Conservation (phyloP, 37 sponge, comb jelly and placozoan species). For the Halichondria panicea region DNA sequence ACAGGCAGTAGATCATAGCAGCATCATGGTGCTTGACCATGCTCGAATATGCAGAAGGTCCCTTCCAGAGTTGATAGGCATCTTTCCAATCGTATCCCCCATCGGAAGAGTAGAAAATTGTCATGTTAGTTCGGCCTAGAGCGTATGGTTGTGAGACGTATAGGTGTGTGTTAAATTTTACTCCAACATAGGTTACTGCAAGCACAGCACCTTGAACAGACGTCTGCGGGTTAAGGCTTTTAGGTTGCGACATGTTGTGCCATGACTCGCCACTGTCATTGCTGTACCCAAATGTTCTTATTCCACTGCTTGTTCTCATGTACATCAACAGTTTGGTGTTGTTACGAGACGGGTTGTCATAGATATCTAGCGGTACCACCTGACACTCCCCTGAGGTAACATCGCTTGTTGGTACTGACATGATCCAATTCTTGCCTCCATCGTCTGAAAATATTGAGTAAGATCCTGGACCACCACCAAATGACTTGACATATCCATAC, state of each 20-base stretch:
- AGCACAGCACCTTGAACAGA: conserved; percentile 5
- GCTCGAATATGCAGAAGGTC: conserved; percentile 25
- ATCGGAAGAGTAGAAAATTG: conserved; percentile 13
- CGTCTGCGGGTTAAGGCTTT: conserved; percentile 7
- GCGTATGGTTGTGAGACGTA: conserved; percentile 14
- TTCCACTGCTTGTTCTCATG: background rate
- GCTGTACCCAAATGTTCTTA: conserved; percentile 7
- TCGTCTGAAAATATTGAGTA: conserved; percentile 28
- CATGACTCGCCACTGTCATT: conserved; percentile 23
- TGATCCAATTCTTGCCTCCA: conserved; percentile 12
- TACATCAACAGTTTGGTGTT: background rate
- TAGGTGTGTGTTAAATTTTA: conserved; percentile 8
- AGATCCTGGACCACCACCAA: conserved; percentile 15
- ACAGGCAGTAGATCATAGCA: conserved; percentile 15
- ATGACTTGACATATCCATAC: conserved; percentile 5
- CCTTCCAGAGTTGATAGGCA: background rate
- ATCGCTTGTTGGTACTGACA: background rate
- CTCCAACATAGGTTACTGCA: conserved; percentile 6
- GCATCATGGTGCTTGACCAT: conserved; percentile 2
- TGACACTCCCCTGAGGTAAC: conserved; percentile 12
- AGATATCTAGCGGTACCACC: background rate
- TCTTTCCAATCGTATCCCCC: conserved; percentile 3
- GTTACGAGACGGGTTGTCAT: background rate
- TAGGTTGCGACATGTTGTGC: background rate
- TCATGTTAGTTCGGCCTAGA: conserved; percentile 7